A percentile compares a stretch with the other conserved stretches of the same genome.
These are phyloP conservation scores for Pagetopsis macropterus DNA, from an alignment of 2,797 vertebrate species.

Conservation along the genomic window DNA sequence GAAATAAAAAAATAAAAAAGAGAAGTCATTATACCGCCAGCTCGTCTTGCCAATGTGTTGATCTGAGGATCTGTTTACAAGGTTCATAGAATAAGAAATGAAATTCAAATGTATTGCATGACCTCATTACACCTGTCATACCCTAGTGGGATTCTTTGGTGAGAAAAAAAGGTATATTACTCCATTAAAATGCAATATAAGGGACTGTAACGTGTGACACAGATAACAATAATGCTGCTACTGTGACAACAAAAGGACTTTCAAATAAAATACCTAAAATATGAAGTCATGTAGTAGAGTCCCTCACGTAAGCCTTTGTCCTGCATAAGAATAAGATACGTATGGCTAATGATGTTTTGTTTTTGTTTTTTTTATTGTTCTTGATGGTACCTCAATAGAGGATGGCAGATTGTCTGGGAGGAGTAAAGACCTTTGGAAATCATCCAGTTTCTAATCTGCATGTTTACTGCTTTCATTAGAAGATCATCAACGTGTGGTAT, in stretches of 20 bases:
- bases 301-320: too few relatives aligned
- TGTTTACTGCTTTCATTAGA: conserved; percentile 77
- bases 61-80: conserved; percentile 75
- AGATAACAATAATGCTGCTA: background rate
- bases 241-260: background rate
- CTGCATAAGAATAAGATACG: too few relatives aligned
- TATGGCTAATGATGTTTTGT: too few relatives aligned
- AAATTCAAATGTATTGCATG: conserved; percentile 62
- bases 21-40: conserved; percentile 69
- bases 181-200: conserved; percentile 33
- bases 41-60: conserved; percentile 70
- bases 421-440: conserved; percentile 47
- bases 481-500: conserved; percentile 72
- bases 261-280: background rate
- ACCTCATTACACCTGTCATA: conserved; percentile 57
- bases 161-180: background rate
- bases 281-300: background rate
- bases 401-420: conserved; percentile 44
- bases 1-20: conserved; percentile 25
- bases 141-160: conserved; percentile 10
- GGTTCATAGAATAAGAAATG: conserved; percentile 65
- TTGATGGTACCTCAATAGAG: conserved; percentile 42
- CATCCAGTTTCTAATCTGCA: conserved; percentile 69
- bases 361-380: too few relatives aligned
- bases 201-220: conserved; percentile 5